These are phyloP conservation scores for Anguilla rostrata DNA, from an alignment of 2,113 vertebrate genomes.

Conservation along the genomic window DNA sequence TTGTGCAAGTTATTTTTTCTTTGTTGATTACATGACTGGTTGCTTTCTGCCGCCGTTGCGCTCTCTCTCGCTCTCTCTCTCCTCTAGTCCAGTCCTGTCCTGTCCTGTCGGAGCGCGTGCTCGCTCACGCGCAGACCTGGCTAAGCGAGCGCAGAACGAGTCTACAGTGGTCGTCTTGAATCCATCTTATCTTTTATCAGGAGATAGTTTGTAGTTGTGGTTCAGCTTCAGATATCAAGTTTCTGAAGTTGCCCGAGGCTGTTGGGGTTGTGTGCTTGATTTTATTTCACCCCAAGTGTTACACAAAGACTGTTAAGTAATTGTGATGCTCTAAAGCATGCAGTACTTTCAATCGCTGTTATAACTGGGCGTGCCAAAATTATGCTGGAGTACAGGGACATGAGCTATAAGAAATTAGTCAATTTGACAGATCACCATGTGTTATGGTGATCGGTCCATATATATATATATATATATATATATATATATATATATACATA, in stretches of 20 bases:
- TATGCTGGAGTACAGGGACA: neutral
- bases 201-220: neutral
- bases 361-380: too few relatives aligned
- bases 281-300: too few relatives aligned
- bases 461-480: too few relatives aligned
- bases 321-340: too few relatives aligned
- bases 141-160: conserved; percentile 64
- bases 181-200: conserved; percentile 57
- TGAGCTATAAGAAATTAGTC: too few relatives aligned
- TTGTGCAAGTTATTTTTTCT: conserved; percentile 55
- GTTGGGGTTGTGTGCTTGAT: too few relatives aligned
- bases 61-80: neutral
- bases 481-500: too few relatives aligned
- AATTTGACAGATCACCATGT: too few relatives aligned
- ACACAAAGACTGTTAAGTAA: too few relatives aligned
- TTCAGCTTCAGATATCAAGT: neutral
- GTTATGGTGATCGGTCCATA: too few relatives aligned
- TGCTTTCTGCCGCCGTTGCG: conserved; percentile 24
- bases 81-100: conserved; percentile 15
- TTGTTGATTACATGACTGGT: conserved; percentile 49
- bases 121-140: conserved; percentile 55
- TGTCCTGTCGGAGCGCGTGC: conserved; percentile 29
- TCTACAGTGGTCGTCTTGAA: conserved; percentile 22
- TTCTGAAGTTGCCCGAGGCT: neutral
- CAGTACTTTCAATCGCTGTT: too few relatives aligned